Base-by-base conservation (phyloP, 2,888 invertebrate species). In the Drosophila dives region DNA sequence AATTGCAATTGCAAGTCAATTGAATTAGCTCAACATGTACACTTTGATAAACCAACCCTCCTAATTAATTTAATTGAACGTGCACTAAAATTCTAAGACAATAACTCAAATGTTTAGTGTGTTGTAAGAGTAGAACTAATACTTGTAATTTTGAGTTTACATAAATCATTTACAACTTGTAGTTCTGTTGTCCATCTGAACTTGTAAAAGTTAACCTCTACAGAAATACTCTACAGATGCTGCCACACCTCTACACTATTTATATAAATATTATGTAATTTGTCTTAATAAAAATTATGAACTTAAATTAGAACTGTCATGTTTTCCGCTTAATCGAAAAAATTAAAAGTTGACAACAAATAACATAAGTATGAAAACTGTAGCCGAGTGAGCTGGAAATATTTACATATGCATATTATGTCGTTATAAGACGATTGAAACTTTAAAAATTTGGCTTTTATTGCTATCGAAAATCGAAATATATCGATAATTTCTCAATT, bases 1-100 rank as follows among this genome's bases (percentile, higher is more conserved):
- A 23, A 45, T 36, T 45, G 23, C 6, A 36, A 12, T 63, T 60
- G 54, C 32, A 55, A 64, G 45, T 49, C 60, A 65, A 66, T 75
- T 65, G 34, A 63, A 38, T 34, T 26, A 50, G 8, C 26, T 11
- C 23, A 12, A 23, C 11, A n/a, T 11, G 29, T 26, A 48, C 32
- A 50, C n/a, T 12, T 20, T 67, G n/a, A 55, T 56, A 56, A 29
- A 8, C 38, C 38, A 33, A 33, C 26, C 23, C 45, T 17, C 0
- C 7, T 55, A 55, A 54, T 54, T 26, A 17, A 26, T 38, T 55
- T 40, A 32, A 55, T n/a, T 42, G 5, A 29, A 32, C 15, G 20
- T 42, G 29, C 3, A 56, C n/a, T 29, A 34, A 15, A 7, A 15
- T 34, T 55, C 11, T 8, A 23, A 2, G 17, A 45, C 12, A n/a